Conservation (phyloP, 2,797 vertebrate species). For the Sebastes wilsoni region DNA sequence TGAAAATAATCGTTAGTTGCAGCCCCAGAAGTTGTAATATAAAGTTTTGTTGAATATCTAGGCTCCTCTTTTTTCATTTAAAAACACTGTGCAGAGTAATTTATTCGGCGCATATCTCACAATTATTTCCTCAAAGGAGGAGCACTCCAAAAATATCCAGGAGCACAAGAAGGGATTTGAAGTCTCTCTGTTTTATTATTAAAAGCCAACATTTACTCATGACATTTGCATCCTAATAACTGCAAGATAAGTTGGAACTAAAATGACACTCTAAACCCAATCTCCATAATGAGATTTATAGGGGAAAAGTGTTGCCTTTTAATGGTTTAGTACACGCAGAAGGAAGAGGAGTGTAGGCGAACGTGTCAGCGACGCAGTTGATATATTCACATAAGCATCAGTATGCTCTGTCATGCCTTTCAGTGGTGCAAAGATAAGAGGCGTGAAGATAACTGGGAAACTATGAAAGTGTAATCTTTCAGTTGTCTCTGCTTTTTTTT, state of each 20-base stretch:
- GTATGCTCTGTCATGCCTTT: conserved; percentile 64
- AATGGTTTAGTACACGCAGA: conserved; percentile 58
- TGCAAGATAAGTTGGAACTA: conserved; percentile 65
- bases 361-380: conserved; percentile 48
- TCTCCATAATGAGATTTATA: conserved; percentile 75
- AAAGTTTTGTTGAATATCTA: conserved; percentile 26
- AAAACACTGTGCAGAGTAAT: conserved; percentile 47
- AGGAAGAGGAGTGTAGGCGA: conserved; percentile 57
- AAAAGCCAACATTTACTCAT: conserved; percentile 76
- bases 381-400: conserved; percentile 70
- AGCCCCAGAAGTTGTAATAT: not conserved
- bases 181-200: conserved; percentile 74
- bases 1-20: too few relatives aligned
- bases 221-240: conserved; percentile 78
- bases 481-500: conserved; percentile 46
- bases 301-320: conserved; percentile 54
- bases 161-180: conserved; percentile 64
- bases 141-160: conserved; percentile 72
- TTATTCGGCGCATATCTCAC: conserved; percentile 61
- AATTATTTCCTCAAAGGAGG: conserved; percentile 69
- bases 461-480: conserved; percentile 58
- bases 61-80: not conserved
- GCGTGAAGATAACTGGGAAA: conserved; percentile 49
- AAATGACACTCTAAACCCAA: conserved; percentile 67
- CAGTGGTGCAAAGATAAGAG: conserved; percentile 61